Evolutionary conservation across 1,140 invertebrate genomes (phyloP).

Genomic region (Drosophila nannoptera): DNA sequence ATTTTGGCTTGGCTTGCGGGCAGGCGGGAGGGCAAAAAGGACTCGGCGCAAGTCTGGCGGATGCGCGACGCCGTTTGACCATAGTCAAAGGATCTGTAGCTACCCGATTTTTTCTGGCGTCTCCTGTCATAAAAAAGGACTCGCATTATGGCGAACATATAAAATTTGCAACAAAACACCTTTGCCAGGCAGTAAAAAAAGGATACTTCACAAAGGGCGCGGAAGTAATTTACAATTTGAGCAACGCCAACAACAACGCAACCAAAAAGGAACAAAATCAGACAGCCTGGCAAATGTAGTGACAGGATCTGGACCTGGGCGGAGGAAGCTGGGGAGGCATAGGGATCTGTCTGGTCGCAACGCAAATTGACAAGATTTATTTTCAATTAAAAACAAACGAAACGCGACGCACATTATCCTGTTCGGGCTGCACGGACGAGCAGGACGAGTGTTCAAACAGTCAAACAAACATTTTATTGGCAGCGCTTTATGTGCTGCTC

Average conservation of each 20-base stretch:
- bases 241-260: conserved; percentile 17
- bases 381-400: conserved; percentile 72
- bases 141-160: conserved; percentile 29
- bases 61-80: conserved; percentile 63
- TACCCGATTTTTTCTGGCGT: conserved; percentile 41
- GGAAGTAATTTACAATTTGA: conserved; percentile 76
- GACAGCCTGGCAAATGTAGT: conserved; percentile 48
- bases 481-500: conserved; percentile 66
- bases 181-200: conserved; percentile 49
- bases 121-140: conserved; percentile 57
- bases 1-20: conserved; percentile 58
- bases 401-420: conserved; percentile 59
- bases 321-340: conserved; percentile 5
- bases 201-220: conserved; percentile 64
- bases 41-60: conserved; percentile 52
- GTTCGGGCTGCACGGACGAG: conserved; percentile 19
- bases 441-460: not conserved
- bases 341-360: conserved; percentile 61
- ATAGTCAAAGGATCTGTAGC: conserved; percentile 25
- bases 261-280: conserved; percentile 37
- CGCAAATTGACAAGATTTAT: conserved; percentile 76
- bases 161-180: conserved; percentile 52
- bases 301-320: not conserved
- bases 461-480: conserved; percentile 65
- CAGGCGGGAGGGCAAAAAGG: conserved; percentile 49